These are phyloP conservation scores for Phytoseiulus persimilis DNA, from an alignment of 2,888 invertebrate species.

Conservation along the genomic window DNA sequence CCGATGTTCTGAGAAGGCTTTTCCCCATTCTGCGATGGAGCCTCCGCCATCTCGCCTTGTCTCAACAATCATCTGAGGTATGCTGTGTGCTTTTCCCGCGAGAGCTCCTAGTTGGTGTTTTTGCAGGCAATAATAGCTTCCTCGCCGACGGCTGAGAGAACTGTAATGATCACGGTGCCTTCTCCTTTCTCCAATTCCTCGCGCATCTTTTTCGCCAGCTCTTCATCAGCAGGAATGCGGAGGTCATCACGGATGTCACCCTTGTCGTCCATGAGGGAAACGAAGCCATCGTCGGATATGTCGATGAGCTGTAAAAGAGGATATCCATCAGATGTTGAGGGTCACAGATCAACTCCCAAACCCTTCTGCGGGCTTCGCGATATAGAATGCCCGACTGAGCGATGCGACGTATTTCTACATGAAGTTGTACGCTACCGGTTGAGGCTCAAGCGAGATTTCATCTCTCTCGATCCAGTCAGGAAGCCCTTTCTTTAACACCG, in stretches of 20 bases:
- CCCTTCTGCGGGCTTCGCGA: too few relatives aligned
- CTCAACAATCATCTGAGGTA: not conserved
- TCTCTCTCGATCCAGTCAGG: constrained; percentile 26
- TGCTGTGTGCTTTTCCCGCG: not conserved
- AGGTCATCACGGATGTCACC: constrained; percentile 92
- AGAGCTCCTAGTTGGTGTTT: constrained; percentile 43
- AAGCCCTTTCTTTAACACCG: not conserved
- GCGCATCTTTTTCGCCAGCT: constrained; percentile 76
- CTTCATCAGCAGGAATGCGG: constrained; percentile 78
- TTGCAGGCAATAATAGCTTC: constrained; percentile 47
- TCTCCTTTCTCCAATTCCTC: constrained; percentile 60
- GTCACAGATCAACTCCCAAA: too few relatives aligned
- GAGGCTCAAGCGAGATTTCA: constrained; percentile 25
- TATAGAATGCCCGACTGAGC: too few relatives aligned
- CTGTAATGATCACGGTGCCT: constrained; percentile 46
- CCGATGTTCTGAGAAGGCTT: not conserved
- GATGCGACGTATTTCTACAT: not conserved
- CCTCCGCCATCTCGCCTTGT: not conserved
- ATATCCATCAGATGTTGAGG: not conserved
- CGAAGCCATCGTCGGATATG: constrained; percentile 82
- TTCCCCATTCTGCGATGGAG: not conserved
- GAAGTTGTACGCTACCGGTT: constrained; percentile 27
- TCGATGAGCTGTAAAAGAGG: constrained; percentile 63
- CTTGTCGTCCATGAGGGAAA: constrained; percentile 88
- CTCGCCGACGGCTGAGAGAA: constrained; percentile 46